phyloP scores from a whole-genome alignment of 2,888 invertebrate genomes.

The Dryococelus australis region DNA sequence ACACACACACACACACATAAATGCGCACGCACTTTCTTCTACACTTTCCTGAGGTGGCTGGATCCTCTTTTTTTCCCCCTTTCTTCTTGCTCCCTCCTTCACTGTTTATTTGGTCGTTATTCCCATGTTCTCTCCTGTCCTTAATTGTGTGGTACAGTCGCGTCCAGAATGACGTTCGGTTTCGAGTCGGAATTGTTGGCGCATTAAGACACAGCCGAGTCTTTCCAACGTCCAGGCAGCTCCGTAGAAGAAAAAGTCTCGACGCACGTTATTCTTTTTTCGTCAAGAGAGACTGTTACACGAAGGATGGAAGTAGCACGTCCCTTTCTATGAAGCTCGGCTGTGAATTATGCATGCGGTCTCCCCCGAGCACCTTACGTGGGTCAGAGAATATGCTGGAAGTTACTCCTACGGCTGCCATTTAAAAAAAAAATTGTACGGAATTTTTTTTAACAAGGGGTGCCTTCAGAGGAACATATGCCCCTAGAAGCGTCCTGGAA shows the following conservation, averaged over 20 bases:
- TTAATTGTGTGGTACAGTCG: constrained; percentile 16
- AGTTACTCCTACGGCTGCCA: too few relatives aligned
- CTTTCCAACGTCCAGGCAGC: not conserved
- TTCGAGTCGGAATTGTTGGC: not conserved
- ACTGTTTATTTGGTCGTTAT: not conserved
- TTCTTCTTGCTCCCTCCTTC: not conserved
- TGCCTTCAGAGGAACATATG: too few relatives aligned
- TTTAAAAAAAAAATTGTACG: too few relatives aligned
- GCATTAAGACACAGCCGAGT: not conserved
- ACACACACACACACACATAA: too few relatives aligned
- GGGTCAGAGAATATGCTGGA: not conserved
- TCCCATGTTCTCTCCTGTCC: constrained; percentile 12
- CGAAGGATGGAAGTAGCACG: not conserved
- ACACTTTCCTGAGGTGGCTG: not conserved
- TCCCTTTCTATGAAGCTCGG: not conserved
- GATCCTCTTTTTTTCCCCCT: not conserved
- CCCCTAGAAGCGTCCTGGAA: too few relatives aligned
- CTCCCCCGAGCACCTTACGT: not conserved
- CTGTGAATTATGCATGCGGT: not conserved
- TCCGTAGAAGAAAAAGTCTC: not conserved
- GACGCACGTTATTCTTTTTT: not conserved
- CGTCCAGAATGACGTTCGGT: not conserved
- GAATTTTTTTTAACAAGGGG: too few relatives aligned
- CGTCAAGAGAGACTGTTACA: not conserved
- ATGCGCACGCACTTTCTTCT: not conserved